Evolutionary conservation across 2,113 vertebrate genomes (phyloP).

Genomic region (Albula glossodonta): DNA sequence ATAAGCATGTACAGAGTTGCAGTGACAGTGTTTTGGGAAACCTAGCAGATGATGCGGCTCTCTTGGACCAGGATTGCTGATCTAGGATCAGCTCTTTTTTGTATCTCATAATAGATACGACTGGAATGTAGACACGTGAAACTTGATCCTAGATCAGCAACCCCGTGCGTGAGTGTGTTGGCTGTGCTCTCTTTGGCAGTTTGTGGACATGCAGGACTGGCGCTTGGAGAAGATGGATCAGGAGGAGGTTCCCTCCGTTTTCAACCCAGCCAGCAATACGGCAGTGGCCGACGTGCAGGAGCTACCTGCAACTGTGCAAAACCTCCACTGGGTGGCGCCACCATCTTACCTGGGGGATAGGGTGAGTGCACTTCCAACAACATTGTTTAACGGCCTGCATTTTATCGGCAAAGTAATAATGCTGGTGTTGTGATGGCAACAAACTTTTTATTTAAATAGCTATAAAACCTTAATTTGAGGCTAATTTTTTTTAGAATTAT

Average conservation of each 20-base stretch:
- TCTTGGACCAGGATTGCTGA: too few relatives aligned
- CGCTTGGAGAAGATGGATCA: constrained; percentile 70
- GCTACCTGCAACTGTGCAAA: constrained; percentile 69
- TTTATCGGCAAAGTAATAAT: neutral
- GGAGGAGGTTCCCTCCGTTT: constrained; percentile 71
- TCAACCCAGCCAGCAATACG: constrained; percentile 82
- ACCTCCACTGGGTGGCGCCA: constrained; percentile 86
- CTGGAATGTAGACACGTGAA: too few relatives aligned
- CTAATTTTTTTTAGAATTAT: neutral
- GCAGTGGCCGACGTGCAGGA: constrained; percentile 90
- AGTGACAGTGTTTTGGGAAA: too few relatives aligned
- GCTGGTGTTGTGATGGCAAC: too few relatives aligned
- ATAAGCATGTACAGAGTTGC: too few relatives aligned
- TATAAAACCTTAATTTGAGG: neutral
- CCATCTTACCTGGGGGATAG: constrained; percentile 83
- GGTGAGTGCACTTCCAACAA: constrained; percentile 61
- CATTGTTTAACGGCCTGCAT: too few relatives aligned
- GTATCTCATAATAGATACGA: too few relatives aligned
- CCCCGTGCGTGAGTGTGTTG: neutral
- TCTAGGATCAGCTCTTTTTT: too few relatives aligned
- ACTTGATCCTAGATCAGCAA: too few relatives aligned
- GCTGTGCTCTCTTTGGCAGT: constrained; percentile 60
- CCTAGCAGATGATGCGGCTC: too few relatives aligned
- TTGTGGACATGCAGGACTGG: constrained; percentile 87
- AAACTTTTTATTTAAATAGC: neutral